Base-by-base conservation (phyloP, 2,888 invertebrate genomes). In the Rhagonycha fulva region DNA sequence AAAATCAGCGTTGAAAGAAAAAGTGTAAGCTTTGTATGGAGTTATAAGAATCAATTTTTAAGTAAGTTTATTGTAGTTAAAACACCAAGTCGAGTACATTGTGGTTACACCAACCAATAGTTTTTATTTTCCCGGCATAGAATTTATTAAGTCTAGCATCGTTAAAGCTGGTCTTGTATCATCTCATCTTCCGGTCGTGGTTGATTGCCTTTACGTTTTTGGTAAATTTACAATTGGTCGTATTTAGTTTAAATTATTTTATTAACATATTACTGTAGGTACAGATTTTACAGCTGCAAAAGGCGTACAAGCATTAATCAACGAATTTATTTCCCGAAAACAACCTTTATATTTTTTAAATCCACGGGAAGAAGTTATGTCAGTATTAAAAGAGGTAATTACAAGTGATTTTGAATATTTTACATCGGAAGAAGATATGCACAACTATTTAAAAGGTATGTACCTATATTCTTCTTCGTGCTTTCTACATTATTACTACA, bases 271-370 rank as follows among this genome's bases (percentile, higher is more conserved):
- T 23, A 69, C 72, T 60, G 11, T 86, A 91, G 95, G 94, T 60
- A 94, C 95, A 0, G 96, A 96, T 88, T 96, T 95, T 85, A 96
- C 96, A 9, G 95, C 96, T 14, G 95, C 96, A 0, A 94, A 95
- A 88, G 95, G 95, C 66, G 93, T 96, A 80, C 94, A 94, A 24
- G 92, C 94, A 0, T 85, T 96, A 67, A 93, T 95, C 2, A 91
- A 91, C 77, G 94, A 95, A 78, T 91, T 95, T 70, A 90, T 91
- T 1, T 89, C 90, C 4, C 90, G 94, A 28, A 93, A 94, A 12
- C 95, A 95, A 80, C 92, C 92, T 0, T 87, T 96, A 2, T 93
- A 94, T 77, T 90, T 96, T 74, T 89, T 94, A 76, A 91, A 93
- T 78, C 92, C 93, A 0, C 89, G 92, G 9, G 90, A 91, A 2